Conservation (phyloP, 2,888 invertebrate genomes). For the Tetrapedia diversipes region DNA sequence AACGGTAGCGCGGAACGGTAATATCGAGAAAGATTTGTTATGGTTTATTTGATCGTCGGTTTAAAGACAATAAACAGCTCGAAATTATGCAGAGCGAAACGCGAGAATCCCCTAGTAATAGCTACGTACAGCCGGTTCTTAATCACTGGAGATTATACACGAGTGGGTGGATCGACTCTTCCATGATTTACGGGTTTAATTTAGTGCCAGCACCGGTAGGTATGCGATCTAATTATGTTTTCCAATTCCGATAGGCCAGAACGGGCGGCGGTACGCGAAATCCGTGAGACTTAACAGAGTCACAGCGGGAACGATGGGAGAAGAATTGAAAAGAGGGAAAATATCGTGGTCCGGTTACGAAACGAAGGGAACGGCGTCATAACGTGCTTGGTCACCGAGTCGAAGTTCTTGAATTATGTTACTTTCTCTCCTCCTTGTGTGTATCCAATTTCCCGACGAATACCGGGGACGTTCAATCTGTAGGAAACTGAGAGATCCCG, state of each 20-base stretch:
- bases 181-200: conserved; percentile 48
- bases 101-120: conserved; percentile 39
- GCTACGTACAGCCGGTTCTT: conserved; percentile 43
- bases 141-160: conserved; percentile 56
- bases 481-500: conserved; percentile 53
- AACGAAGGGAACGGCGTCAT: conserved; percentile 21
- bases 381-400: conserved; percentile 1
- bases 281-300: not conserved
- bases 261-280: not conserved
- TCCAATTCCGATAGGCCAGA: conserved; percentile 25
- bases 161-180: conserved; percentile 50
- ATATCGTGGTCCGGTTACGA: not conserved
- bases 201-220: conserved; percentile 24
- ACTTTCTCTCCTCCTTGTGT: conserved; percentile 51
- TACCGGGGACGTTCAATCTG: conserved; percentile 55
- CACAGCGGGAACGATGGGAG: no score
- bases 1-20: not conserved
- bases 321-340: no score
- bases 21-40: conserved; percentile 25
- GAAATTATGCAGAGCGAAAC: conserved; percentile 40
- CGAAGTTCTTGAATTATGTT: conserved; percentile 42
- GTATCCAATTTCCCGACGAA: conserved; percentile 60
- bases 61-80: conserved; percentile 37
- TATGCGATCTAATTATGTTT: conserved; percentile 42
- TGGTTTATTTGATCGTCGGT: conserved; percentile 25